A percentile compares a stretch with the other conserved stretches of the same genome.
Conservation (phyloP, 2,113 vertebrate genomes). For the Arenaria interpres region DNA sequence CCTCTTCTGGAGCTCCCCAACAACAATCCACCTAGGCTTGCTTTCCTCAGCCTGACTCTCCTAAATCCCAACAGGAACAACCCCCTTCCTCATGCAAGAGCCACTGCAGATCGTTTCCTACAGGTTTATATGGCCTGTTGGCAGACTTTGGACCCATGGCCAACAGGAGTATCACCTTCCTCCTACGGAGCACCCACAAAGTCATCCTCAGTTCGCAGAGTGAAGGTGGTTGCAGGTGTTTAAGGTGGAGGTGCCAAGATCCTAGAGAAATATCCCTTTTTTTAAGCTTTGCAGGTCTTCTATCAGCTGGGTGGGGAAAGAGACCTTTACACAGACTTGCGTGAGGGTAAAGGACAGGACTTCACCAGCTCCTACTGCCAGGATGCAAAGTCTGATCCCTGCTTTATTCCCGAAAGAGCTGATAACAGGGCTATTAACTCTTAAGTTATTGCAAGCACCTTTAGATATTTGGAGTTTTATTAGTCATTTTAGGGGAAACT, state of each 20-base stretch:
- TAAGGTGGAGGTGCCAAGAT: neutral
- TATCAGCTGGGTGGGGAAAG: neutral
- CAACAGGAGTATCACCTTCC: neutral
- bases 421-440: neutral
- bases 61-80: neutral
- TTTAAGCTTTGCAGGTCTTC: neutral
- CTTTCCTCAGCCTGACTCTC: neutral
- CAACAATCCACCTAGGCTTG: too few relatives aligned
- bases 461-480: neutral
- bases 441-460: neutral
- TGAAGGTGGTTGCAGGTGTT: neutral
- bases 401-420: neutral
- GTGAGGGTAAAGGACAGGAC: neutral
- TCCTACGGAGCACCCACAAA: neutral
- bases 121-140: fast-evolving
- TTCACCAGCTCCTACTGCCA: neutral
- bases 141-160: too few relatives aligned
- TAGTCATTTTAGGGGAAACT: neutral
- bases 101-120: neutral
- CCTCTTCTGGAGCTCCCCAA: neutral
- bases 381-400: neutral
- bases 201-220: neutral
- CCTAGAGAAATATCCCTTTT: neutral
- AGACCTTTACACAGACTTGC: neutral
- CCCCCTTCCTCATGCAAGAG: neutral